phyloP scores from a whole-genome alignment of 2,888 invertebrate genomes.

The Fragum fragum region DNA sequence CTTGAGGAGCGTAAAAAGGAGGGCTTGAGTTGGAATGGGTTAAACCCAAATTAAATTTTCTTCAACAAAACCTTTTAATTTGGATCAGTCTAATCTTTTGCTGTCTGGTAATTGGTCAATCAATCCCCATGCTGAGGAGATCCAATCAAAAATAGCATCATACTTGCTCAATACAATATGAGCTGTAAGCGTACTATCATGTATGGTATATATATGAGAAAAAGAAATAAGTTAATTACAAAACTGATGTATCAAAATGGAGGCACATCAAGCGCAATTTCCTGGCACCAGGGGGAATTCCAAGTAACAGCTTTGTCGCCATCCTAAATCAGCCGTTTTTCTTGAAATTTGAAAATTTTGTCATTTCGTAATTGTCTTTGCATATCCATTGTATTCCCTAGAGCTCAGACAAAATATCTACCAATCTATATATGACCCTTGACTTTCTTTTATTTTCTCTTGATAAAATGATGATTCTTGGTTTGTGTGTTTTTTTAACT shows the following conservation, averaged over 20 bases:
- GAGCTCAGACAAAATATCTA: slow-evolving; percentile 15
- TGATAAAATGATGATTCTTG: too few relatives aligned
- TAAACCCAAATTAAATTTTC: too few relatives aligned
- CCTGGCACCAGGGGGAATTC: slow-evolving; percentile 11
- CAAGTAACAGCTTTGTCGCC: slow-evolving; percentile 17
- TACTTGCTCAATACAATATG: too few relatives aligned
- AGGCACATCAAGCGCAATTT: slow-evolving; percentile 20
- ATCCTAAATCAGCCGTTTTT: slow-evolving; percentile 26
- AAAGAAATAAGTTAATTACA: slow-evolving; percentile 16
- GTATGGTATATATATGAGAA: not conserved
- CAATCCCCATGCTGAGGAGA: too few relatives aligned
- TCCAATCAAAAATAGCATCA: too few relatives aligned
- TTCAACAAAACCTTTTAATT: too few relatives aligned
- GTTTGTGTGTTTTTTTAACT: too few relatives aligned
- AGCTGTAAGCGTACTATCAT: too few relatives aligned
- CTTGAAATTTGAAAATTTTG: slow-evolving; percentile 23
- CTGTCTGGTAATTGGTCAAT: too few relatives aligned
- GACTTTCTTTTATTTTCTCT: not conserved
- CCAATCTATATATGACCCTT: slow-evolving; percentile 9
- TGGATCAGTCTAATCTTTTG: too few relatives aligned
- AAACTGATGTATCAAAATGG: slow-evolving; percentile 9
- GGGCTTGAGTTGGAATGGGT: too few relatives aligned
- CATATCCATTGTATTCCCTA: slow-evolving; percentile 14
- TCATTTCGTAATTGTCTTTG: slow-evolving; percentile 31
- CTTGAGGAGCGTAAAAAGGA: too few relatives aligned